Evolutionary conservation across 2,797 vertebrate genomes (phyloP), one percentile per base, ranked within the genome.

Genomic region (Epinephelus coioides): DNA sequence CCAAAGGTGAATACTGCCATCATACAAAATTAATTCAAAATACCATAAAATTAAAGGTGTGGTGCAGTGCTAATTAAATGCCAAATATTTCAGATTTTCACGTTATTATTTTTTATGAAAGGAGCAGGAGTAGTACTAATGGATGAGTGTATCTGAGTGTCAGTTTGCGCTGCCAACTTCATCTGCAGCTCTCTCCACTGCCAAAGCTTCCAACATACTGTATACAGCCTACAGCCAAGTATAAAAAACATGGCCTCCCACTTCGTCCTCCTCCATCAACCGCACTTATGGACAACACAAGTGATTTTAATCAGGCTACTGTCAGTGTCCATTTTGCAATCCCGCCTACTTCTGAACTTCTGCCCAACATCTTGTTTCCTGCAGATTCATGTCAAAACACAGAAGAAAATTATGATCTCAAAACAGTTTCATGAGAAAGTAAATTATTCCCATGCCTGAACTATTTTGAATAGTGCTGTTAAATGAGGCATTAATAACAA

Each of bases 351-450:
- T 82, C 40, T 87, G 72, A 91, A 84, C 69, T 61, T 38, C 23
- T 43, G 78, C 87, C 82, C 74, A 88, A 88, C 81, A 88, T 90
- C 88, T 89, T 88, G 87, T 79, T 88, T 89, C 75, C 61, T 83
- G 80, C 62, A 70, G 49, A 81, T 71, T 79, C 49, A 84, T 91
- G 87, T 89, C 83, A 91, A 90, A 93, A 90, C 82, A 79, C 25
- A 38, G 56, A 69, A 53, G 61, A 80, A 87, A 84, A 90, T 67
- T 55, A 78, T 78, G 72, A 87, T 82, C 78, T 87, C 81, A 81
- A 81, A 86, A 69, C n/a, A 25, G 54, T 80, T 85, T 81, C 78
- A 81, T 51, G 54, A 68, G 56, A 84, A 85, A 76, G 49, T 66
- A 69, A 88, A 87, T 88, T 23, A 80, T 63, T 80, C 30, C 74